Evolutionary conservation across 2,797 vertebrate species (phyloP), one percentile per base, ranked within the genome.

Genomic region (Ambastaia sidthimunki): DNA sequence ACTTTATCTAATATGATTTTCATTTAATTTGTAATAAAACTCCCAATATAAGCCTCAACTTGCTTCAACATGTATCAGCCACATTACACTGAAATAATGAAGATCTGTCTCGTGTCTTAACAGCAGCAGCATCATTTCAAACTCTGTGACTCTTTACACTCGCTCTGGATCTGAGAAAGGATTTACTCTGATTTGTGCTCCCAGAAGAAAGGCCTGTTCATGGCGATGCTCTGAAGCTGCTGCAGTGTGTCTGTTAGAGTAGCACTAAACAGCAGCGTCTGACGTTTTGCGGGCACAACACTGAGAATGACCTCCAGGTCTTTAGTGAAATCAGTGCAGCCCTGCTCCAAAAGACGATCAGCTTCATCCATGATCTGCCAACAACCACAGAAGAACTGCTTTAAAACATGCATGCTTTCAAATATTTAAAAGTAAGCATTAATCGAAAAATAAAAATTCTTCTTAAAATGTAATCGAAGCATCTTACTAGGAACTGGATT

Each of bases 181-280:
- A 18, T 95, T 93, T 89, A 98, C 98, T 95, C 95, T 0, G 96
- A 92, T 3, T 34, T 89, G 1, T 96, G 96, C 90, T 99, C 96
- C 96, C 96, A 99, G 90, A 96, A 98, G 93, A 96, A 99, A 0
- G 98, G 97, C 44, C 90, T 86, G 91, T 98, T 97, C 86, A 95
- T 91, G 10, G 97, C 96, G 37, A 99, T 93, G 80, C 66, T 88
- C 88, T 94, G 92, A 7, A 99, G 93, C 81, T 97, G 93, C 3
- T 91, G 89, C 76, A 99, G 92, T 0, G 97, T 97, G 86, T 95
- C 95, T 0, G 95, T 99, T 1, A 99, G 93, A 0, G 98, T 99
- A 86, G 98, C 97, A 0, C 97, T 99, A 92, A 99, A 98, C 1
- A 99, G 94, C 83, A 99, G 81, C 0, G 97, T 99, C 85, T 99